Conservation (phyloP, 2,888 invertebrate genomes). For the Onchidella celtica region DNA sequence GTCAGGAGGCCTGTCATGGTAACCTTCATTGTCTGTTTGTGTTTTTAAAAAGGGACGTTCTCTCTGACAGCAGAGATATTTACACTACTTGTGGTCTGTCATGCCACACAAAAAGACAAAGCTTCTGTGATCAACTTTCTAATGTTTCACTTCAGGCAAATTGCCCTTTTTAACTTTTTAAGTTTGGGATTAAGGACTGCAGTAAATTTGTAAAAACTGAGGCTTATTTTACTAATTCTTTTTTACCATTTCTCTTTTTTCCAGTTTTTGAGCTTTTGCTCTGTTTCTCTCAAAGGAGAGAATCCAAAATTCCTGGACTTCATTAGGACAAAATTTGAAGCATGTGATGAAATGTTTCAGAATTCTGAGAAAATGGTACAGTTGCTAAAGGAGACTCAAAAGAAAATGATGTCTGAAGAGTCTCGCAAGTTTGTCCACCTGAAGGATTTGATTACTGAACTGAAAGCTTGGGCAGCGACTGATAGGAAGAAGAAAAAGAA, state of each 20-base stretch:
- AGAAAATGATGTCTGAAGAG: constrained; percentile 60
- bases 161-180: too few relatives aligned
- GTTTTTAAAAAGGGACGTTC: too few relatives aligned
- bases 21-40: too few relatives aligned
- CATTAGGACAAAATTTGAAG: constrained; percentile 64
- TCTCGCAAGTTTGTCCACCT: constrained; percentile 67
- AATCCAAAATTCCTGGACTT: constrained; percentile 59
- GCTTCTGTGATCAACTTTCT: too few relatives aligned
- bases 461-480: constrained; percentile 55
- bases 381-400: constrained; percentile 53
- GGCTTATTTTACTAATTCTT: background rate
- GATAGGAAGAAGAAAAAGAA: background rate
- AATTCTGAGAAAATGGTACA: constrained; percentile 61
- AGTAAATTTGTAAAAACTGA: too few relatives aligned
- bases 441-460: constrained; percentile 64
- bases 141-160: too few relatives aligned
- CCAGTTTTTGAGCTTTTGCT: constrained; percentile 69
- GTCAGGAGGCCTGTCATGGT: too few relatives aligned
- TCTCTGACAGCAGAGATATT: too few relatives aligned
- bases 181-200: too few relatives aligned
- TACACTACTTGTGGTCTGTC: too few relatives aligned
- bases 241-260: constrained; percentile 34
- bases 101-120: too few relatives aligned
- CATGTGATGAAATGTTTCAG: constrained; percentile 60
- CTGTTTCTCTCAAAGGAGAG: constrained; percentile 55